Conservation (phyloP, 2,113 vertebrate genomes). For the Bombycilla garrulus region DNA sequence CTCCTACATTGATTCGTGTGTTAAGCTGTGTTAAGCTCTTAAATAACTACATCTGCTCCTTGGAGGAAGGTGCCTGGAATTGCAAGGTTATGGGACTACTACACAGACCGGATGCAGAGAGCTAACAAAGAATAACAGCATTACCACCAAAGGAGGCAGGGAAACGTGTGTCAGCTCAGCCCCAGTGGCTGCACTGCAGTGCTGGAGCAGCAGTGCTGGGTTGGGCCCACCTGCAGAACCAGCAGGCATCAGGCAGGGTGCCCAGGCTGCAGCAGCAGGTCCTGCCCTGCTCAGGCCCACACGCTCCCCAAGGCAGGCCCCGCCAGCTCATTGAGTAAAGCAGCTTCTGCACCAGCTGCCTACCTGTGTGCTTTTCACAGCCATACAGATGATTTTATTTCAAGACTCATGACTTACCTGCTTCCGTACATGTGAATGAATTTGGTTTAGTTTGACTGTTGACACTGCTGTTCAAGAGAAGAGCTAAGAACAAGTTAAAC, state of each 20-base stretch:
- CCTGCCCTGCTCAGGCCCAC: background rate
- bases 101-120: background rate
- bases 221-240: background rate
- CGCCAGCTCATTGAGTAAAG: background rate
- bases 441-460: background rate
- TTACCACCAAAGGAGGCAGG: background rate
- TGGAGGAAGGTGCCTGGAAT: background rate
- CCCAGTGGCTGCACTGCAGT: background rate
- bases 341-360: background rate
- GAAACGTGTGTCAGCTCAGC: background rate
- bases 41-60: background rate
- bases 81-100: background rate
- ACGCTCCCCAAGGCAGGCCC: background rate
- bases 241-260: background rate
- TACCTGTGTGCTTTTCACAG: background rate
- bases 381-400: background rate
- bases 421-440: background rate
- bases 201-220: background rate
- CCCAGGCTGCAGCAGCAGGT: background rate
- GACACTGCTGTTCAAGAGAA: background rate
- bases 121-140: background rate
- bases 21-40: background rate
- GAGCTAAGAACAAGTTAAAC: conserved; percentile 32
- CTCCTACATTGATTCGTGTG: background rate
- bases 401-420: background rate